A percentile compares a stretch with the other conserved stretches of the same genome.
Conservation (phyloP, 2,797 vertebrate species). For the Sebastolobus altivelis region DNA sequence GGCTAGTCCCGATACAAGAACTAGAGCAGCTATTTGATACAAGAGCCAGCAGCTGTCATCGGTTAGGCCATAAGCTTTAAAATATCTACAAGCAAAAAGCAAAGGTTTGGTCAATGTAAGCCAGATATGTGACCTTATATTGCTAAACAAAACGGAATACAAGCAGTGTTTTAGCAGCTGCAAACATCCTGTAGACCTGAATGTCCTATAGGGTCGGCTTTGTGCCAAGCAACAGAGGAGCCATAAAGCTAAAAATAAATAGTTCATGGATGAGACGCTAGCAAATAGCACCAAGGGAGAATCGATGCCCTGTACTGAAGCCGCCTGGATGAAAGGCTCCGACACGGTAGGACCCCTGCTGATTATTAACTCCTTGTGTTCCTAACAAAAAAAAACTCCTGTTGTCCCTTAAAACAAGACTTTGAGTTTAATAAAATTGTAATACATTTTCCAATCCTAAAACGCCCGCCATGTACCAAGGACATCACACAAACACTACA, state of each 20-base stretch:
- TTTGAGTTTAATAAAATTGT: neutral
- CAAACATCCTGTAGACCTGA: slow-evolving; percentile 37
- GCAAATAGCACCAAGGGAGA: slow-evolving; percentile 70
- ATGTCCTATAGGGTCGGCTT: slow-evolving; percentile 56
- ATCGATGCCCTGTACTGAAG: slow-evolving; percentile 72
- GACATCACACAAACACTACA: neutral
- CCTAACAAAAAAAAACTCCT: slow-evolving; percentile 21
- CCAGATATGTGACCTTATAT: slow-evolving; percentile 16
- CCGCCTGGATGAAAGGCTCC: slow-evolving; percentile 62
- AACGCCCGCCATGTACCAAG: slow-evolving; percentile 12
- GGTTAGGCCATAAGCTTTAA: neutral
- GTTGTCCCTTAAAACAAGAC: neutral
- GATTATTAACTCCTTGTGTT: slow-evolving; percentile 64
- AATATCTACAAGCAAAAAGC: slow-evolving; percentile 5
- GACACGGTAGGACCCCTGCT: slow-evolving; percentile 39
- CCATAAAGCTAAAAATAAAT: slow-evolving; percentile 81
- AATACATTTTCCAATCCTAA: neutral
- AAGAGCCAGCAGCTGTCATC: slow-evolving; percentile 7
- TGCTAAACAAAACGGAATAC: neutral
- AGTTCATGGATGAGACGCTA: slow-evolving; percentile 66
- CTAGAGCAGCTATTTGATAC: slow-evolving; percentile 22
- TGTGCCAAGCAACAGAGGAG: slow-evolving; percentile 60
- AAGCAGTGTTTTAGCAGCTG: slow-evolving; percentile 16
- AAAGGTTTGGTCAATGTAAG: slow-evolving; percentile 10
- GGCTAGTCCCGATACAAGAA: slow-evolving; percentile 24